These are phyloP conservation scores for Idaea biselata DNA, from an alignment of 2,888 invertebrate genomes.

Conservation along the genomic window DNA sequence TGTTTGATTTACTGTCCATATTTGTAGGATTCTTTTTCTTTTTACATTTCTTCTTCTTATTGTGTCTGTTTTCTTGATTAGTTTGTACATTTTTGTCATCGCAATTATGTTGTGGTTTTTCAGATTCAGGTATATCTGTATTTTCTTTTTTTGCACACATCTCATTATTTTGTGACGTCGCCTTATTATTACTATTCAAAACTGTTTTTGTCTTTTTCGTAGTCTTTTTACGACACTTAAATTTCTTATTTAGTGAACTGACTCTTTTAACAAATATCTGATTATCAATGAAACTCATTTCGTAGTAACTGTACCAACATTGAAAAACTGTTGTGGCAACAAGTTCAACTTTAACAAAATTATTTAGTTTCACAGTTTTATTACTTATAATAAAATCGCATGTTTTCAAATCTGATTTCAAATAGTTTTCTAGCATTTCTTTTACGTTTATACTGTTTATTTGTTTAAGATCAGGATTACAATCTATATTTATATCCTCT, in stretches of 20 bases:
- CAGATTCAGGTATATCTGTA: not conserved
- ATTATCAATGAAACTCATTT: conserved; percentile 2
- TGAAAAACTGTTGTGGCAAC: not conserved
- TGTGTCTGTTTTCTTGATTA: not conserved
- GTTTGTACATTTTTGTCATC: not conserved
- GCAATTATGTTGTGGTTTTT: not conserved
- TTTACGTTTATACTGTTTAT: not conserved
- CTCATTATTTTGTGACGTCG: not conserved
- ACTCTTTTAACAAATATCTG: not conserved
- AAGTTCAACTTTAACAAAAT: not conserved
- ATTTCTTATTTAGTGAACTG: not conserved
- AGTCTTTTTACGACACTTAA: not conserved
- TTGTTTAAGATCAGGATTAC: not conserved
- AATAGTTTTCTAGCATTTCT: not conserved
- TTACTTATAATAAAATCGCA: not conserved
- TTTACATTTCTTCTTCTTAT: not conserved
- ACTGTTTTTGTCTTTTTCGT: not conserved
- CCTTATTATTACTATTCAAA: not conserved
- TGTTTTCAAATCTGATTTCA: not conserved
- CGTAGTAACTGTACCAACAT: not conserved
- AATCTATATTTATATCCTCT: not conserved
- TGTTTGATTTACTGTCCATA: not conserved
- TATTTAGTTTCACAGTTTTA: not conserved
- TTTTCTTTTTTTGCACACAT: not conserved
- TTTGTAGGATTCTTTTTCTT: not conserved